Evolutionary conservation across 2,797 vertebrate species (phyloP).

Genomic region (Notolepis coatsorum): DNA sequence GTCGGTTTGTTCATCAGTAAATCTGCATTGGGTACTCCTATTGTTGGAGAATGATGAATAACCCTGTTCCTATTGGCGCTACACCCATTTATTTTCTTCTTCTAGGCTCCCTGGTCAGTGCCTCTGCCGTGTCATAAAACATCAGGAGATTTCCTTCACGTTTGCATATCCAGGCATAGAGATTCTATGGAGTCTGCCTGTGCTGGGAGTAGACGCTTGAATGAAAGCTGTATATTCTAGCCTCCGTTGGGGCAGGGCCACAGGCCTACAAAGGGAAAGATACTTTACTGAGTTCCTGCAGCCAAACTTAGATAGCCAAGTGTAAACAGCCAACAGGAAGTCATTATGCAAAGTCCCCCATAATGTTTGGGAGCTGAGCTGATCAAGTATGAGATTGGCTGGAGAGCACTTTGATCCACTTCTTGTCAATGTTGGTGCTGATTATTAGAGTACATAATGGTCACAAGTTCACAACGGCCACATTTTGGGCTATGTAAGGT

Average conservation of each 20-base stretch:
- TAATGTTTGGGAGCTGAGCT: conserved; percentile 41
- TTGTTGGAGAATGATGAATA: neutral
- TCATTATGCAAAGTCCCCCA: conserved; percentile 55
- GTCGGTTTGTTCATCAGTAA: no score
- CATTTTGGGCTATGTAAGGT: conserved; percentile 12
- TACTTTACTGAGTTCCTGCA: conserved; percentile 57
- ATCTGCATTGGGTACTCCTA: no score
- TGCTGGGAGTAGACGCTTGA: no score
- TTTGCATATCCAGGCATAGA: neutral
- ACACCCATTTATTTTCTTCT: neutral
- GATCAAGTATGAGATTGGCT: conserved; percentile 63
- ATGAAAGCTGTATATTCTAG: conserved; percentile 7
- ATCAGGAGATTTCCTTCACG: neutral
- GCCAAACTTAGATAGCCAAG: conserved; percentile 40
- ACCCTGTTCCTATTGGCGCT: neutral
- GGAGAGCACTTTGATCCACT: conserved; percentile 41
- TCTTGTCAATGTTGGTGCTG: conserved; percentile 47
- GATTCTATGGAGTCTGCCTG: conserved; percentile 14
- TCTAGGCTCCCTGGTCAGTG: neutral
- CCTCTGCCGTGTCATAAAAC: neutral
- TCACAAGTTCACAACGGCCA: neutral
- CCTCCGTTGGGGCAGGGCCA: no score
- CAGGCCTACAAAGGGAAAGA: conserved; percentile 17
- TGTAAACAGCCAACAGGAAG: conserved; percentile 74
- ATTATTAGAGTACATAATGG: conserved; percentile 26